Base-by-base conservation (phyloP, 2,888 invertebrate species). In the Bellardia pandia region DNA sequence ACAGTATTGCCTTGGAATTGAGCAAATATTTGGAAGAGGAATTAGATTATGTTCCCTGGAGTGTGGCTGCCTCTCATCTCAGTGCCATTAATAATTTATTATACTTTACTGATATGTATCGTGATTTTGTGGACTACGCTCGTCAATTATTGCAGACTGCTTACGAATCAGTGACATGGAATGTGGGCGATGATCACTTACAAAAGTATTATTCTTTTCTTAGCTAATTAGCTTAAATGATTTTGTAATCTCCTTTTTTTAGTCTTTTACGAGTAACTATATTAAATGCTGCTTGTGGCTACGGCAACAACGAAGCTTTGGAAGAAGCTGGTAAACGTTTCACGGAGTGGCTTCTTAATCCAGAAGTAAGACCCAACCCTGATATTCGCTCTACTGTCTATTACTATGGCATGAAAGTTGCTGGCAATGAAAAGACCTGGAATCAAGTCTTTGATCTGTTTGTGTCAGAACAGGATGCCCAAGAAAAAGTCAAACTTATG, bases 401-500 rank as follows among this genome's bases (percentile, higher is more conserved):
- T 92, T 95, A 95, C 91, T 95, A 96, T 90, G 97, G 97, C 95
- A 96, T 97, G 95, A 94, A 94, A 89, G 92, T 94, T 45, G 94
- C 94, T 14, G 95, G 95, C 2, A 94, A 94, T 16, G 95, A 95
- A 82, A 92, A 94, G 0, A 96, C 96, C 71, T 98, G 98, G 98
- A 94, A 97, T 30, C 93, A 94, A 78, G 93, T 98, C 90, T 97
- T 97, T 95, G 91, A 96, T 13, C 94, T 95, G 81, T 98, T 97
- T 93, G 91, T 95, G 75, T 93, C 94, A 0, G 98, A 98, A 91
- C 94, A 94, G 6, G 97, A 98, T 91, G 97, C 97, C 0, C 96
- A 96, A 82, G 98, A 98, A 91, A 96, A 96, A 92, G 89, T 95
- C 0, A 96, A 96, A 91, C 93, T 98, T 2, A 94, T 98, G 92